Evolutionary conservation across 2,888 invertebrate genomes (phyloP).

Genomic region (Aquatica leii): DNA sequence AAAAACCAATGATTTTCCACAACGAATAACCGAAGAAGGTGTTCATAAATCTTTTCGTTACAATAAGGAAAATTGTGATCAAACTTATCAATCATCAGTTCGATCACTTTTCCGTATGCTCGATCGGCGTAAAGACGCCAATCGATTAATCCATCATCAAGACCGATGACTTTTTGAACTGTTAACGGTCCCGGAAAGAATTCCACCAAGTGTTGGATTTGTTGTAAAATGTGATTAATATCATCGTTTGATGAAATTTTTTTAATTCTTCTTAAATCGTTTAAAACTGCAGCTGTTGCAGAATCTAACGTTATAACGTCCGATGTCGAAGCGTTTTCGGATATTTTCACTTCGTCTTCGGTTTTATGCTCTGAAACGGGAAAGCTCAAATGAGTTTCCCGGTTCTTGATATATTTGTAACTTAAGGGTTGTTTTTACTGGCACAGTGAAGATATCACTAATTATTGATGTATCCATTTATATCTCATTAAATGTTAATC

Average conservation of each 20-base stretch:
- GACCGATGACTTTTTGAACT: constrained; percentile 68
- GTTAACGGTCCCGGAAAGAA: constrained; percentile 68
- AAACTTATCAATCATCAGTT: constrained; percentile 62
- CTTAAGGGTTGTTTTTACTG: constrained; percentile 30
- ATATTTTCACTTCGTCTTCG: constrained; percentile 15
- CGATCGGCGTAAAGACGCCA: constrained; percentile 60
- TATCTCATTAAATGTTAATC: too few relatives aligned
- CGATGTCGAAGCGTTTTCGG: background rate
- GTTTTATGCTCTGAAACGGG: constrained; percentile 51
- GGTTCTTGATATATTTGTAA: constrained; percentile 21
- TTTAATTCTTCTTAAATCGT: constrained; percentile 43
- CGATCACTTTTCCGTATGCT: constrained; percentile 64
- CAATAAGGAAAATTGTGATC: constrained; percentile 67
- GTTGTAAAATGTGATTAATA: constrained; percentile 50
- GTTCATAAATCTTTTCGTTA: constrained; percentile 58
- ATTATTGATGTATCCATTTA: too few relatives aligned
- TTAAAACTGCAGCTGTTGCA: constrained; percentile 17
- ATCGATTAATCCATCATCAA: constrained; percentile 60
- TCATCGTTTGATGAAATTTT: constrained; percentile 56
- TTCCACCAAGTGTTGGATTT: constrained; percentile 52
- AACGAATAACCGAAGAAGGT: constrained; percentile 62
- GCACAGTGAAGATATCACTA: background rate
- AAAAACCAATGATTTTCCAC: constrained; percentile 65
- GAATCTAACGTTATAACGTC: constrained; percentile 30
- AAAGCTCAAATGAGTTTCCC: constrained; percentile 60